phyloP scores from a whole-genome alignment of 2,797 vertebrate genomes.

The Centropyge bicolor region DNA sequence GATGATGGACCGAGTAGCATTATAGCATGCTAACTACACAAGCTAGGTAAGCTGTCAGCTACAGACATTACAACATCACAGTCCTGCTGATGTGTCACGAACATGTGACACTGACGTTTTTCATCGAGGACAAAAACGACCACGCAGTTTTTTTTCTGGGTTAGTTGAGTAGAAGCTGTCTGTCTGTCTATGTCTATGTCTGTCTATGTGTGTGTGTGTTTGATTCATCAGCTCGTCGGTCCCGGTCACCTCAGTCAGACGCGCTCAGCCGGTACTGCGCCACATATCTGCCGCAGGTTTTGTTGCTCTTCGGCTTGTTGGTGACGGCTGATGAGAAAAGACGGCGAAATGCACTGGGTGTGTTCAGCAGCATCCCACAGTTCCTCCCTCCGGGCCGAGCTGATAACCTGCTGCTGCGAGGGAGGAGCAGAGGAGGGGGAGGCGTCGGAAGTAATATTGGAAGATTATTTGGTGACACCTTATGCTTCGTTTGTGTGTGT shows the following conservation, averaged over 20 bases:
- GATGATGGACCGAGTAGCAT: constrained; percentile 1
- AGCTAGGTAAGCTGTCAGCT: constrained; percentile 11
- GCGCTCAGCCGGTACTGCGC: constrained; percentile 60
- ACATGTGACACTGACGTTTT: background rate
- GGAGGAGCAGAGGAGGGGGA: constrained; percentile 28
- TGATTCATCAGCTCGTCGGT: constrained; percentile 6
- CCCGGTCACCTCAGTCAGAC: constrained; percentile 60
- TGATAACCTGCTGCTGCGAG: constrained; percentile 51
- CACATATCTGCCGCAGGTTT: constrained; percentile 50
- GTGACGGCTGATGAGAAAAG: constrained; percentile 16
- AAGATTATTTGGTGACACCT: constrained; percentile 26
- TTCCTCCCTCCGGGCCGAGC: constrained; percentile 40
- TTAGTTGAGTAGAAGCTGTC: constrained; percentile 34
- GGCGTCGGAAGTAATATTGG: constrained; percentile 47
- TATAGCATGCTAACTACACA: constrained; percentile 25
- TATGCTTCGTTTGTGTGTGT: constrained; percentile 11
- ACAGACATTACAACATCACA: background rate
- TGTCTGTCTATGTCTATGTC: too few species aligned
- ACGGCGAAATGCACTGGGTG: constrained; percentile 39
- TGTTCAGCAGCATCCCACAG: constrained; percentile 59
- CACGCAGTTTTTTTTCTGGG: constrained; percentile 2
- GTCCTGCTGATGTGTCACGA: constrained; percentile 11
- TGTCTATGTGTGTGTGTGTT: too few species aligned
- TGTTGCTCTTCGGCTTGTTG: constrained; percentile 7
- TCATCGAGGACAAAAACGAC: constrained; percentile 11